A percentile compares a stretch with the other conserved stretches of the same genome.
Evolutionary conservation across 2,888 invertebrate genomes (phyloP).

Genomic region (Athripsodes cinereus): DNA sequence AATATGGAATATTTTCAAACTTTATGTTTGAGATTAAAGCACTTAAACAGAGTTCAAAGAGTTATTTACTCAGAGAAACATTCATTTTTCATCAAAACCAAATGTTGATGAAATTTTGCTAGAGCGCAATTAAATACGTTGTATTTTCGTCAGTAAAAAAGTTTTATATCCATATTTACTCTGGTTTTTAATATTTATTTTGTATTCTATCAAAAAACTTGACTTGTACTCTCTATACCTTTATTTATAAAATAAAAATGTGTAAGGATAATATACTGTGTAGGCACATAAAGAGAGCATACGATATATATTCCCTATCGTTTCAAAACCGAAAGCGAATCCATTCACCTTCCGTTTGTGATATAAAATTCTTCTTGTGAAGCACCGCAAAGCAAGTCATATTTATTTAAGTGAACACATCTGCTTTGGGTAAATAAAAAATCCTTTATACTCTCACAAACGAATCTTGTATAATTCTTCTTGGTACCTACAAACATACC

Average conservation of each 20-base stretch:
- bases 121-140: too few species aligned
- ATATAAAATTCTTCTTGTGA: slow-evolving; percentile 28
- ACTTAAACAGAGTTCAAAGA: too few species aligned
- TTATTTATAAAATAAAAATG: not conserved
- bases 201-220: not conserved
- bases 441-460: slow-evolving; percentile 12
- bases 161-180: not conserved
- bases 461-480: slow-evolving; percentile 4
- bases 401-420: slow-evolving; percentile 19
- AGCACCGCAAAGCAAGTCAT: slow-evolving; percentile 25
- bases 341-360: slow-evolving; percentile 26
- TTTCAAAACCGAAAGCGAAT: slow-evolving; percentile 14
- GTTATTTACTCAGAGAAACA: too few species aligned
- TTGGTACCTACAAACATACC: not conserved
- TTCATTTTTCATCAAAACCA: too few species aligned
- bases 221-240: not conserved
- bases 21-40: too few species aligned
- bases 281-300: too few species aligned
- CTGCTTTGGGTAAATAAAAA: slow-evolving; percentile 4
- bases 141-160: too few species aligned
- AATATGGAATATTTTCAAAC: too few species aligned
- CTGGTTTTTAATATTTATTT: slow-evolving; percentile 1
- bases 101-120: too few species aligned
- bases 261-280: not conserved
- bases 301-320: not conserved